Evolutionary conservation across 2,113 vertebrate genomes (phyloP).

Genomic region (Turdus rufiventris): DNA sequence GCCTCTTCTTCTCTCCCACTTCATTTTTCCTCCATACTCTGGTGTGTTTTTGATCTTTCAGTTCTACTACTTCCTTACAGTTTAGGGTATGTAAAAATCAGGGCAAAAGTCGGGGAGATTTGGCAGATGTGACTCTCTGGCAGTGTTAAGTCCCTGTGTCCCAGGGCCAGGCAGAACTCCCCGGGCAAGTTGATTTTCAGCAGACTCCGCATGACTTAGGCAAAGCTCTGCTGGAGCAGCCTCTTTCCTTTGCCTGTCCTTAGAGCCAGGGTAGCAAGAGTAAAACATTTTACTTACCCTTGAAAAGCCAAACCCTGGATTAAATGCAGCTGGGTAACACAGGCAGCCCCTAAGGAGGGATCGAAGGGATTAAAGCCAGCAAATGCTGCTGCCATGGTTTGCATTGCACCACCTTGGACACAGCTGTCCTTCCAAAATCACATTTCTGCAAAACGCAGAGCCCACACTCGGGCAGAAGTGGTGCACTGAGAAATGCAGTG

Average conservation of each 20-base stretch:
- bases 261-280: background rate
- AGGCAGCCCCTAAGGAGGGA: background rate
- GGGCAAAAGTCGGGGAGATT: conserved; percentile 18
- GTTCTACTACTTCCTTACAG: background rate
- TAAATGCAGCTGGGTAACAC: background rate
- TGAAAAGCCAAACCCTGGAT: background rate
- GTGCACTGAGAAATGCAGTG: background rate
- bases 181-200: background rate
- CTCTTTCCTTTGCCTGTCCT: background rate
- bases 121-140: background rate
- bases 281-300: background rate
- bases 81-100: background rate
- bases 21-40: background rate
- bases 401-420: background rate
- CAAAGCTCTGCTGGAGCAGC: background rate
- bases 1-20: background rate
- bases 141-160: background rate
- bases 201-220: background rate
- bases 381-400: background rate
- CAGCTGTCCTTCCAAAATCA: background rate
- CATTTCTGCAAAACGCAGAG: background rate
- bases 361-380: background rate
- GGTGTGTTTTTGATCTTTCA: background rate
- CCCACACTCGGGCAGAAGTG: background rate
- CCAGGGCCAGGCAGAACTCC: conserved; percentile 17